Evolutionary conservation across 2,797 vertebrate species (phyloP).

Genomic region (Luscinia luscinia): DNA sequence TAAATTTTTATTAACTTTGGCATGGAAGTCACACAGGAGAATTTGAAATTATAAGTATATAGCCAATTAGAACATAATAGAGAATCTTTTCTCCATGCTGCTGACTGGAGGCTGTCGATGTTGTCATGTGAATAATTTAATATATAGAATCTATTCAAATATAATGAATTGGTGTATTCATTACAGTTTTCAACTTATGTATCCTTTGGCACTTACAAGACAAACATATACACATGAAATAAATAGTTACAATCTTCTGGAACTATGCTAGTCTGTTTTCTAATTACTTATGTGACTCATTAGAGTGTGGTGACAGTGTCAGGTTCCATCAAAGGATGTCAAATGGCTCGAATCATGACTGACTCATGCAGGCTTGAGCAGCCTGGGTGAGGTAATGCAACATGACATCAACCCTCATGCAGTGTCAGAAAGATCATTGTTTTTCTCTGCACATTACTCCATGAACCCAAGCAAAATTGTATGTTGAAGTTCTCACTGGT

Average conservation of each 20-base stretch:
- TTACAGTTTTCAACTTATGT: neutral
- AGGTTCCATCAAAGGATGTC: neutral
- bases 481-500: neutral
- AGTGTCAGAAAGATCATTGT: neutral
- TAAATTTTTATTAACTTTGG: neutral
- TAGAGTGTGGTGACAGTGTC: neutral
- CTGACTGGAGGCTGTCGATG: neutral
- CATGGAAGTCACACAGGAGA: neutral
- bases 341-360: slow-evolving; percentile 8
- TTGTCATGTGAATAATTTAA: neutral
- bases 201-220: neutral
- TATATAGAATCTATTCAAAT: neutral
- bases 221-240: neutral
- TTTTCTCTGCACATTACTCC: neutral
- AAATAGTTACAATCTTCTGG: neutral
- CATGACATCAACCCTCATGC: neutral
- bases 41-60: neutral
- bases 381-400: neutral
- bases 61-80: neutral
- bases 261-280: neutral
- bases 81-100: neutral
- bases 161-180: neutral
- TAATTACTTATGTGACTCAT: neutral
- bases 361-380: neutral
- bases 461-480: neutral